A percentile compares a stretch with the other conserved stretches of the same genome.
Evolutionary conservation across 2,888 invertebrate genomes (phyloP).

Genomic region (Hypolimnas misippus): DNA sequence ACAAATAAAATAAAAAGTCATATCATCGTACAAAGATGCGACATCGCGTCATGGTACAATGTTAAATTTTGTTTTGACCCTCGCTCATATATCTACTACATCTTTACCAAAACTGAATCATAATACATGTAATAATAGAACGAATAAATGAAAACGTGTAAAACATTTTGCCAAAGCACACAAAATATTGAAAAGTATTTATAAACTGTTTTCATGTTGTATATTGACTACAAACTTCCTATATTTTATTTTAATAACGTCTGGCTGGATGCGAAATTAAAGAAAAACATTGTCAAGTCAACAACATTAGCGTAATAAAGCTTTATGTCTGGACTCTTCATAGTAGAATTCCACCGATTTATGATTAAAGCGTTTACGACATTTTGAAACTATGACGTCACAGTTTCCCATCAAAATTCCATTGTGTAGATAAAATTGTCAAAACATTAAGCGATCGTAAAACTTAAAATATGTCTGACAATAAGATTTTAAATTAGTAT

Average conservation of each 20-base stretch:
- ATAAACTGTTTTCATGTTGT: background rate
- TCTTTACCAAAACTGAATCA: too few species aligned
- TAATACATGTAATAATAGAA: too few species aligned
- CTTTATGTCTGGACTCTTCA: background rate
- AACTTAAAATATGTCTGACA: background rate
- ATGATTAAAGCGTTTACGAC: background rate
- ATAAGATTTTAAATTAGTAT: background rate
- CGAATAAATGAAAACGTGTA: background rate
- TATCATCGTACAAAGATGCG: too few species aligned
- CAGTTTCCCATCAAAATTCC: background rate
- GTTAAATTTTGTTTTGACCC: too few species aligned
- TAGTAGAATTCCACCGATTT: background rate
- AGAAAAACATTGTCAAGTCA: background rate
- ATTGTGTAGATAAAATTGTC: constrained; percentile 2
- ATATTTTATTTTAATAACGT: constrained; percentile 1
- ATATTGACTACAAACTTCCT: constrained; percentile 6
- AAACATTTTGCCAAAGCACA: background rate
- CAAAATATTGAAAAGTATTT: background rate
- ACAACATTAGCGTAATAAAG: background rate
- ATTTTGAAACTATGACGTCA: background rate
- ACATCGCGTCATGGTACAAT: too few species aligned
- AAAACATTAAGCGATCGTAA: background rate
- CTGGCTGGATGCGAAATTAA: background rate
- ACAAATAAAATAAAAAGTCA: too few species aligned
- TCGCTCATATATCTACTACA: too few species aligned